A percentile compares a stretch with the other conserved stretches of the same genome.
Evolutionary conservation across 2,113 vertebrate genomes (phyloP).

Genomic region (Stercorarius parasiticus): DNA sequence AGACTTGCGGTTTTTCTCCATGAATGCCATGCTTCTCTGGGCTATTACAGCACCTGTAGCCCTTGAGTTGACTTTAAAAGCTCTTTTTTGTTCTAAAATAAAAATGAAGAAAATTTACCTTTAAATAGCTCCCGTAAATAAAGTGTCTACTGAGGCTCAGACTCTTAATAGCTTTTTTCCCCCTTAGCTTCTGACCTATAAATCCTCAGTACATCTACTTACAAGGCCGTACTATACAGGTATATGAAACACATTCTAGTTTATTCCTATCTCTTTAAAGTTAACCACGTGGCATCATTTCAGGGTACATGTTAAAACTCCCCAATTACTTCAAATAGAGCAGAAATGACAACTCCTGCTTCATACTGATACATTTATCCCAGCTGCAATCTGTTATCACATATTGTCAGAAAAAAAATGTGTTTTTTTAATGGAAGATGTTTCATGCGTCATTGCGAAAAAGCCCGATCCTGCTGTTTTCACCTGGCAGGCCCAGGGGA

Average conservation of each 20-base stretch:
- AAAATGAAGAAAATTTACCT: slow-evolving; percentile 11
- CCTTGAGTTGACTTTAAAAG: background rate
- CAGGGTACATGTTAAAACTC: slow-evolving; percentile 31
- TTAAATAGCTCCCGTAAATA: slow-evolving; percentile 11
- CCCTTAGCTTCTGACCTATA: slow-evolving; percentile 15
- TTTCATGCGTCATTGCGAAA: background rate
- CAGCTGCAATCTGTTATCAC: slow-evolving; percentile 44
- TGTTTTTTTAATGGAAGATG: background rate
- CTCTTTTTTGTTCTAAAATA: background rate
- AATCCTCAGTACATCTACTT: background rate
- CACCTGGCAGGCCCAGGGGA: background rate
- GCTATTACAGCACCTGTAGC: background rate
- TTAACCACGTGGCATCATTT: slow-evolving; percentile 2
- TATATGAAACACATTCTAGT: background rate
- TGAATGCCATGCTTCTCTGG: background rate
- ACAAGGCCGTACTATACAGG: background rate
- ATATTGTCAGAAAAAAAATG: background rate
- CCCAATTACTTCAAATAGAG: slow-evolving; percentile 36
- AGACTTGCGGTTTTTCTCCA: background rate
- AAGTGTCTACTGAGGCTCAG: background rate
- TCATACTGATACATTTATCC: slow-evolving; percentile 16
- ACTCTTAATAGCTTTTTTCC: background rate
- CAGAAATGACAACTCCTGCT: slow-evolving; percentile 37
- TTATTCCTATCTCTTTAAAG: slow-evolving; percentile 4
- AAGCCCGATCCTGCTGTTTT: background rate